These are phyloP conservation scores for Limosa lapponica DNA, from an alignment of 2,797 vertebrate genomes.

Conservation along the genomic window DNA sequence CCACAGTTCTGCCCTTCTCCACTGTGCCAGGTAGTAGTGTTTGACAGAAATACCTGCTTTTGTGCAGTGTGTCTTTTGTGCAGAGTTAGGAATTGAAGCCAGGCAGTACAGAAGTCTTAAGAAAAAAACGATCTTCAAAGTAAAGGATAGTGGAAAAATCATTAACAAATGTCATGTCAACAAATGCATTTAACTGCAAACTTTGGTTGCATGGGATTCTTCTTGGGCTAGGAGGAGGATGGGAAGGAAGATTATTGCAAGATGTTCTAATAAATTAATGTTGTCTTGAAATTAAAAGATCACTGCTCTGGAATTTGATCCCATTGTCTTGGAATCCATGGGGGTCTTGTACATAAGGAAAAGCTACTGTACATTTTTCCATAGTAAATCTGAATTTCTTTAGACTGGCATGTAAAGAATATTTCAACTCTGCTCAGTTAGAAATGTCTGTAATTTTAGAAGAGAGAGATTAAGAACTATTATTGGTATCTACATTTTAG, in stretches of 20 bases:
- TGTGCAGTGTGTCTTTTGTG: background rate
- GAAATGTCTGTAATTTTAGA: background rate
- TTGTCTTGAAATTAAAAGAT: background rate
- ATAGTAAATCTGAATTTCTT: background rate
- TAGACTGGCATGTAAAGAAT: background rate
- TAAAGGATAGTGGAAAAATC: background rate
- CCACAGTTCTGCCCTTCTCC: background rate
- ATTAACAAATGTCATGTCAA: background rate
- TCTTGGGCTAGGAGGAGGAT: background rate
- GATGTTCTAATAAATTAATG: background rate
- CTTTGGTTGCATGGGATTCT: background rate
- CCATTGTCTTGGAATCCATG: background rate
- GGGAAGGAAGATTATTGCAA: background rate
- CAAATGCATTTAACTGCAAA: background rate
- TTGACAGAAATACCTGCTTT: background rate
- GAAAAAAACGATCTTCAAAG: background rate
- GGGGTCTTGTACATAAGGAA: background rate
- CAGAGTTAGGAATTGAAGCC: background rate
- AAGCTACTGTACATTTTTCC: background rate
- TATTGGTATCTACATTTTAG: background rate
- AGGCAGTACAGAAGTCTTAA: background rate
- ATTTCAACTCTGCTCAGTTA: background rate
- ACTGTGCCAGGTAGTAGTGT: background rate
- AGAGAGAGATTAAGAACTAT: background rate
- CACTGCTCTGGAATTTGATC: background rate